These are phyloP conservation scores for Akabosia matsudoensis DNA, from an alignment of 1,140 invertebrate genomes.

Conservation along the genomic window DNA sequence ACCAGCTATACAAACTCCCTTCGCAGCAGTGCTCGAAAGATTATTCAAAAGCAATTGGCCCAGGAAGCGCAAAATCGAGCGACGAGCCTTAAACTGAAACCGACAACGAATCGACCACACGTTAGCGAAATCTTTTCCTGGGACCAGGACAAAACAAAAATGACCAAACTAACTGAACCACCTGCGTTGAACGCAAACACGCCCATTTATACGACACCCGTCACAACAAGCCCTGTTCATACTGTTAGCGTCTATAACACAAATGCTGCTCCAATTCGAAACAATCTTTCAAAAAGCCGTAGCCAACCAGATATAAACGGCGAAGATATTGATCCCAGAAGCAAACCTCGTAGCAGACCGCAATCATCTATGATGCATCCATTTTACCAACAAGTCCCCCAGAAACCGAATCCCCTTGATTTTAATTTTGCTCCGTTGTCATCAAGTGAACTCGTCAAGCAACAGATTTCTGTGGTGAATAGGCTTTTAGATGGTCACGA, in stretches of 20 bases:
- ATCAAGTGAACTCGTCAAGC: neutral
- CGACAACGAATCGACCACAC: neutral
- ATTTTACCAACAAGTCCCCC: neutral
- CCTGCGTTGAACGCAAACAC: neutral
- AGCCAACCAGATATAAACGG: neutral
- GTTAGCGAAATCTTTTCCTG: neutral
- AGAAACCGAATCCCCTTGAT: neutral
- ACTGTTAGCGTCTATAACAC: neutral
- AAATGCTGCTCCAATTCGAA: neutral
- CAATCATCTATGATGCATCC: neutral
- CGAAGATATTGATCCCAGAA: neutral
- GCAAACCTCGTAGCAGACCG: neutral
- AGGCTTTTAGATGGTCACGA: neutral
- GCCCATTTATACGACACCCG: neutral
- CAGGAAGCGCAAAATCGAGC: neutral
- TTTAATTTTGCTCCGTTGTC: neutral
- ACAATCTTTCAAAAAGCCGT: neutral
- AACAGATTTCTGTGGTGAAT: neutral
- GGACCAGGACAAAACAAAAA: slow-evolving; percentile 2
- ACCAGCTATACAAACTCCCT: neutral
- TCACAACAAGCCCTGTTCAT: neutral
- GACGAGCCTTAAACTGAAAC: neutral
- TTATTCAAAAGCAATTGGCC: slow-evolving; percentile 2
- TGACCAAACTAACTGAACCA: neutral
- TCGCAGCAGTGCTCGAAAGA: slow-evolving; percentile 6